These are phyloP conservation scores for Echeneis naucrates DNA, from an alignment of 2,797 vertebrate species.

Conservation along the genomic window DNA sequence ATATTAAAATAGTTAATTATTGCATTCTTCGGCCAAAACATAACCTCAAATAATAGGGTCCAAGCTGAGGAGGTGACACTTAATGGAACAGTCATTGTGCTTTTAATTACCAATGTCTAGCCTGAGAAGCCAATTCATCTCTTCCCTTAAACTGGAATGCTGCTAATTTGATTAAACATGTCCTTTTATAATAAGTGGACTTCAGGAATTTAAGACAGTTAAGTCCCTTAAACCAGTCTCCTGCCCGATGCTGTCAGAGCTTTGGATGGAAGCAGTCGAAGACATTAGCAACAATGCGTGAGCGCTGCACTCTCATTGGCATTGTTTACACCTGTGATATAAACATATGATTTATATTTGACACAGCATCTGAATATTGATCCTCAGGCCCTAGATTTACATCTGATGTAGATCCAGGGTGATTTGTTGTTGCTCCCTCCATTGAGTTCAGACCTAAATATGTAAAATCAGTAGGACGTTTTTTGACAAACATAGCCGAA, in stretches of 20 bases:
- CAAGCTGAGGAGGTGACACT: slow-evolving; percentile 34
- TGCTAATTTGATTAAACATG: slow-evolving; percentile 41
- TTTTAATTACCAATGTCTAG: slow-evolving; percentile 46
- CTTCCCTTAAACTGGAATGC: slow-evolving; percentile 33
- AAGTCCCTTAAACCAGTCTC: neutral
- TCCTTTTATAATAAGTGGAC: slow-evolving; percentile 1
- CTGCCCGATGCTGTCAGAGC: neutral
- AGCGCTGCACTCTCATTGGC: neutral
- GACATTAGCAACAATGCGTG: neutral
- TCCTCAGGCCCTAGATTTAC: neutral
- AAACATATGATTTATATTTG: neutral
- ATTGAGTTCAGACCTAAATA: neutral
- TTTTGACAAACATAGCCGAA: neutral
- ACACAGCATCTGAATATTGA: neutral
- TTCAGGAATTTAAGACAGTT: slow-evolving; percentile 4
- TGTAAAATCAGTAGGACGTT: neutral
- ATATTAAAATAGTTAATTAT: slow-evolving; percentile 37
- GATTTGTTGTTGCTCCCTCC: slow-evolving; percentile 1
- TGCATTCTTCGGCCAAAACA: slow-evolving; percentile 22
- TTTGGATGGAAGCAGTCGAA: neutral
- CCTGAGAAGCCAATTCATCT: slow-evolving; percentile 46
- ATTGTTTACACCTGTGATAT: neutral
- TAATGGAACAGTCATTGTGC: slow-evolving; percentile 40
- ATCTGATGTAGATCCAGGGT: neutral
- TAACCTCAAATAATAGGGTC: slow-evolving; percentile 37